These are phyloP conservation scores for Leptocoma aspasia DNA, from an alignment of 2,113 vertebrate genomes.

Conservation along the genomic window DNA sequence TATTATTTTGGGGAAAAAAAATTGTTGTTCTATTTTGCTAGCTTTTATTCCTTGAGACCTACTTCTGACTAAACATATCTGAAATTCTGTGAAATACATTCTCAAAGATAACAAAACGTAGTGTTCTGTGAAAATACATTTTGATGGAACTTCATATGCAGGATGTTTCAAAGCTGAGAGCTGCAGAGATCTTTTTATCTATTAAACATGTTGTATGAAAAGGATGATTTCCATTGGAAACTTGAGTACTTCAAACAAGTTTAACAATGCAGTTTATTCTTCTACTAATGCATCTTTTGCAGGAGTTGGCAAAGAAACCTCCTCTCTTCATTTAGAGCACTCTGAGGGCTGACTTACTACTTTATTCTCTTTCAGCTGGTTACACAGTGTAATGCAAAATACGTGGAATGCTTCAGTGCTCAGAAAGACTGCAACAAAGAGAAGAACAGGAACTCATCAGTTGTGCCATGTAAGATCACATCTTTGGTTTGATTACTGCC, in stretches of 20 bases:
- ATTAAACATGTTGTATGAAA: conserved; percentile 20
- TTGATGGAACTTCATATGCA: conserved; percentile 15
- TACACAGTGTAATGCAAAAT: conserved; percentile 89
- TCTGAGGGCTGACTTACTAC: conserved; percentile 31
- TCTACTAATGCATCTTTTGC: not conserved
- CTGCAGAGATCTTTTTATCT: conserved; percentile 29
- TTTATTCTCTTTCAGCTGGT: conserved; percentile 81
- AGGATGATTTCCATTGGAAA: conserved; percentile 4
- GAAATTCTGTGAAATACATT: not conserved
- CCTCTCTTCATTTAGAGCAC: not conserved
- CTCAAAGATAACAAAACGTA: not conserved
- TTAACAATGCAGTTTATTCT: conserved; percentile 50
- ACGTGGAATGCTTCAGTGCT: conserved; percentile 89
- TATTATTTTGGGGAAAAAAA: not conserved
- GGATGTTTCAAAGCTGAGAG: not conserved
- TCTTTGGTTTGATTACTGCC: conserved; percentile 4
- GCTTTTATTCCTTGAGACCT: not conserved
- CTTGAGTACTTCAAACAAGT: conserved; percentile 39
- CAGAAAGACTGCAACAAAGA: conserved; percentile 97
- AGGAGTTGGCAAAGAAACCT: conserved; percentile 36
- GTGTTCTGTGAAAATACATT: conserved; percentile 22
- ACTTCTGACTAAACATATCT: not conserved
- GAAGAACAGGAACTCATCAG: conserved; percentile 93
- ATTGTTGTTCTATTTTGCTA: not conserved
- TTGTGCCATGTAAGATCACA: conserved; percentile 87